Conservation (phyloP, 2,888 invertebrate genomes). For the Trachelus troglodyta region DNA sequence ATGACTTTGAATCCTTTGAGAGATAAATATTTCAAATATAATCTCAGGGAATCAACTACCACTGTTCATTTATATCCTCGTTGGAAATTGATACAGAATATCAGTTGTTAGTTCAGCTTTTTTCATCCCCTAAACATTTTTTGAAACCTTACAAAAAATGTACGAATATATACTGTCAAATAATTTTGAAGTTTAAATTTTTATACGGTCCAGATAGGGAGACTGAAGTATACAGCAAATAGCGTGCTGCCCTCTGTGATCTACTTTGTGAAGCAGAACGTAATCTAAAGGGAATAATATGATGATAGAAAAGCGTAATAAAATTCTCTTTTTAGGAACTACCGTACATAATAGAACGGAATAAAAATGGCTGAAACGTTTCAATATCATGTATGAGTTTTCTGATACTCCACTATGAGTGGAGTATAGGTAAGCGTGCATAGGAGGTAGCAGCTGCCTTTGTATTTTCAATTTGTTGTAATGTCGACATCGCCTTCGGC, state of each 20-base stretch:
- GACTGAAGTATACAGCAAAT: neutral
- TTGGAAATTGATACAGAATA: no score
- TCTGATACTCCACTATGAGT: neutral
- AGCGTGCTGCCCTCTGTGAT: neutral
- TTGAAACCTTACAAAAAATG: no score
- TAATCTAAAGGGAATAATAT: neutral
- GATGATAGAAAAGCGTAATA: neutral
- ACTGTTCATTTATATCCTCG: neutral
- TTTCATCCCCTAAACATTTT: no score
- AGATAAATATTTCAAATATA: neutral
- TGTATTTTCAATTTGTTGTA: constrained; percentile 56
- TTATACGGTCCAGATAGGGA: neutral
- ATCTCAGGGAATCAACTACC: neutral
- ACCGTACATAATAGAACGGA: neutral
- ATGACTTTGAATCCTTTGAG: neutral
- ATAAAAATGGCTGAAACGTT: neutral
- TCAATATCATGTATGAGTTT: constrained; percentile 2
- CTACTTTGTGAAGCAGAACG: neutral
- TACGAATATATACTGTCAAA: no score
- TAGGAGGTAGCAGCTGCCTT: constrained; percentile 48
- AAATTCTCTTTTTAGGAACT: neutral
- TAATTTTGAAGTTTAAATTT: neutral
- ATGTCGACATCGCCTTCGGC: constrained; percentile 37
- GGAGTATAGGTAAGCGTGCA: neutral
- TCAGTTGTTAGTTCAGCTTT: no score